Conservation (phyloP, 2,113 vertebrate genomes). For the Egretta garzetta region DNA sequence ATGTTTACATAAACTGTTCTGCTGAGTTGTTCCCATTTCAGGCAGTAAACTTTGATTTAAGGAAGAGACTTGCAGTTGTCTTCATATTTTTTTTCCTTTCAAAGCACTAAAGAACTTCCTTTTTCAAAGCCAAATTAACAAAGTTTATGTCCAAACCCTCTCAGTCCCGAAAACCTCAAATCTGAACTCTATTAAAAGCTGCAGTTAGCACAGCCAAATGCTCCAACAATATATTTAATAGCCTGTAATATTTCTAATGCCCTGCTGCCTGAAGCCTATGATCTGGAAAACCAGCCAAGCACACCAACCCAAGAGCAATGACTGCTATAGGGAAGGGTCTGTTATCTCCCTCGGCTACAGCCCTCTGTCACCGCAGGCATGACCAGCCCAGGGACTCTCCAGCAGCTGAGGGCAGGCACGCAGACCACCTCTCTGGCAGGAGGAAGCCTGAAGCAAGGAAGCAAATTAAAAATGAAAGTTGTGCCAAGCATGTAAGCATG, state of each 20-base stretch:
- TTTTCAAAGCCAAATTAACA: slow-evolving; percentile 61
- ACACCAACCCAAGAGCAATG: neutral
- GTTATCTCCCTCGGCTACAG: neutral
- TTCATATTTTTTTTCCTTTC: slow-evolving; percentile 62
- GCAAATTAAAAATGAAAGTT: neutral
- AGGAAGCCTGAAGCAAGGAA: neutral
- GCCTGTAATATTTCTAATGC: slow-evolving; percentile 10
- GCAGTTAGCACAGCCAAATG: neutral
- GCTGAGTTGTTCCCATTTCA: slow-evolving; percentile 73
- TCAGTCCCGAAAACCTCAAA: slow-evolving; percentile 58
- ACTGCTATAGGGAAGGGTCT: neutral
- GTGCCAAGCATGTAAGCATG: neutral
- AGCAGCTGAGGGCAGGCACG: neutral
- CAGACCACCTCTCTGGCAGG: neutral
- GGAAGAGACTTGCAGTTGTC: slow-evolving; percentile 68
- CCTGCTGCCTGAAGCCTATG: neutral
- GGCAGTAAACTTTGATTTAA: slow-evolving; percentile 71
- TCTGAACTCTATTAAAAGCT: slow-evolving; percentile 57
- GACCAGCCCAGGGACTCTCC: neutral
- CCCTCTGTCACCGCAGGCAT: neutral
- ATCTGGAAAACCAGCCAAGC: neutral
- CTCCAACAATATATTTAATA: slow-evolving; percentile 30
- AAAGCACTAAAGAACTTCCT: slow-evolving; percentile 65
- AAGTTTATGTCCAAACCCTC: slow-evolving; percentile 65
- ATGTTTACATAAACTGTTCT: slow-evolving; percentile 72